Evolutionary conservation across 2,113 vertebrate genomes (phyloP).

Genomic region (Polypterus bichir): DNA sequence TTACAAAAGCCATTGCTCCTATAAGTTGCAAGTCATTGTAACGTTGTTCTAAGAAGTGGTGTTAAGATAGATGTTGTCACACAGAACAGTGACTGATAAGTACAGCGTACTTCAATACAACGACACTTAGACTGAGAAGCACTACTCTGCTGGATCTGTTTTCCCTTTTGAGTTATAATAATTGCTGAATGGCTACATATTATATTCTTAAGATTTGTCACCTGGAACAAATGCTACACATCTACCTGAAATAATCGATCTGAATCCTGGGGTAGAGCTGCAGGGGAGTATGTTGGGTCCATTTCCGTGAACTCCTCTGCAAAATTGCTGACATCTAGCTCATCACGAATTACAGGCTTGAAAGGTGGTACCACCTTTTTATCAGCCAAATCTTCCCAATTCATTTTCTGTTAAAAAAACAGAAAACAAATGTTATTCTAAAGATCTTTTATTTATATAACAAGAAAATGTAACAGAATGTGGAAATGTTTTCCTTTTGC

Average conservation of each 20-base stretch:
- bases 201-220: conserved; percentile 10
- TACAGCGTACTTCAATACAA: conserved; percentile 23
- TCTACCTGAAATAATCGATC: conserved; percentile 91
- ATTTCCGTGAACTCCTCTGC: conserved; percentile 96
- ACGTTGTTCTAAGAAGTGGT: no score
- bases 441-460: no score
- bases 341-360: conserved; percentile 88
- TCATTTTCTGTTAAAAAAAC: conserved; percentile 64
- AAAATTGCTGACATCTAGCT: conserved; percentile 93
- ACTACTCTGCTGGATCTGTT: no score
- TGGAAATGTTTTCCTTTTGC: no score
- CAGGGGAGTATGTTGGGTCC: conserved; percentile 94
- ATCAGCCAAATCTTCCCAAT: conserved; percentile 87
- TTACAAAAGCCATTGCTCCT: no score
- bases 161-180: neutral
- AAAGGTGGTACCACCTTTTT: conserved; percentile 85
- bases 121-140: no score
- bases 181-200: neutral
- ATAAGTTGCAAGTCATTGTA: no score
- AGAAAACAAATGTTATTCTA: neutral
- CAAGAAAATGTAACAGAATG: no score
- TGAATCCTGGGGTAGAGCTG: conserved; percentile 82
- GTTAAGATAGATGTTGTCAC: conserved; percentile 25
- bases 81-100: conserved; percentile 41
- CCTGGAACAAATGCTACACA: conserved; percentile 9